Conservation (phyloP, 1,140 invertebrate genomes). For the Argopecten irradians region DNA sequence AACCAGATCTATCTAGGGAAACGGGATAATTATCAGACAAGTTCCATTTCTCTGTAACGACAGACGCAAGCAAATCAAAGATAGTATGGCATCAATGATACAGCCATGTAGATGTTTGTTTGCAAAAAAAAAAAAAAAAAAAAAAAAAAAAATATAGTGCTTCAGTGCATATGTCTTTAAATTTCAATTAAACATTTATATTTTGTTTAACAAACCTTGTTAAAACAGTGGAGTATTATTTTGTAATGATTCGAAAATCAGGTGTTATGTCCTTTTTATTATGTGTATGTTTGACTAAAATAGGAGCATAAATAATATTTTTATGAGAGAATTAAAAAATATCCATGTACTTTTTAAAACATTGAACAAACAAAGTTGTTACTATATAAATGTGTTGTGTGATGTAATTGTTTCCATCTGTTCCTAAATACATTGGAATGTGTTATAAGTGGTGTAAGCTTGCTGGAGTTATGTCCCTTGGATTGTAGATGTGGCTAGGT, state of each 20-base stretch:
- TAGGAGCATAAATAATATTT: too few species aligned
- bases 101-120: background rate
- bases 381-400: background rate
- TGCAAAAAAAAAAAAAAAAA: too few species aligned
- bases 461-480: background rate
- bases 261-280: too few species aligned
- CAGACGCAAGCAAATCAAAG: background rate
- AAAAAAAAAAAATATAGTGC: background rate
- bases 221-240: background rate
- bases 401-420: background rate
- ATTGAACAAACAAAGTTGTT: background rate
- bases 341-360: background rate
- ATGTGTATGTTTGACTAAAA: too few species aligned
- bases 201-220: background rate
- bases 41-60: background rate
- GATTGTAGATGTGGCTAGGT: too few species aligned
- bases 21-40: background rate
- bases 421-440: background rate
- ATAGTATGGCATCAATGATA: background rate
- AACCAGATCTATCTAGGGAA: background rate
- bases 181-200: background rate
- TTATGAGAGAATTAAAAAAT: too few species aligned
- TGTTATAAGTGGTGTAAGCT: background rate
- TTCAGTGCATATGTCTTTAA: background rate
- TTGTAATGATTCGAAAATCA: background rate